Evolutionary conservation across 1,140 invertebrate genomes (phyloP), one percentile per base, ranked within the genome.

Genomic region (Pygmarrhopalites habei): DNA sequence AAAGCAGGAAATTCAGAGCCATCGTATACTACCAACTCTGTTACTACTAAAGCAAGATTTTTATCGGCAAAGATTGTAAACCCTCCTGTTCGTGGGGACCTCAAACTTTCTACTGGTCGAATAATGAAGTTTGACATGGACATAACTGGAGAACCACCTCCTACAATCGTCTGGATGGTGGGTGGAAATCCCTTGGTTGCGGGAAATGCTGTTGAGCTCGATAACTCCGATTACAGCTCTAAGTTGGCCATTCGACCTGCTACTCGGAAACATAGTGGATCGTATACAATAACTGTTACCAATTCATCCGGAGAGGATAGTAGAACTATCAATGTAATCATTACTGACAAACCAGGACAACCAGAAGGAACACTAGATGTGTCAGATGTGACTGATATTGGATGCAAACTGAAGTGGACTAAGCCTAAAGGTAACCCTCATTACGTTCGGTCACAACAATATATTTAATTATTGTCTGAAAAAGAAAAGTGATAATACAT

Each of bases 61-160:
- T 76, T 96, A 75, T 87, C 91, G 60, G 95, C 96, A 30, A 93
- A 91, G 78, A 99, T 99, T 78, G 93, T n/a, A n/a, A 93, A 97
- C 75, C 82, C 93, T 51, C 83, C 89, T 60, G 91, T 93, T 73
- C 78, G 97, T 12, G 83, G 87, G 43, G 90, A 95, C 73, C 79
- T 97, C 30, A 92, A 86, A 0, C 77, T 97, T 44, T 92, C 91
- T n/a, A 88, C 90, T 61, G 93, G 93, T 32, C 86, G 90, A 4
- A 83, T 90, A 32, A 81, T 97, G n/a, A 94, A 93, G 77, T 86
- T 93, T 71, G 93, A 96, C 71, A 90, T 89, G 2, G 87, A 85
- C 66, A 86, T 96, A 46, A 89, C 85, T 72, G 93, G 93, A 63
- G 93, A 97, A 78, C 93, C 93, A 30, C 85, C 89, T 64, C 92